phyloP scores from a whole-genome alignment of 1,140 invertebrate genomes.

The Lepidurus couesii region DNA sequence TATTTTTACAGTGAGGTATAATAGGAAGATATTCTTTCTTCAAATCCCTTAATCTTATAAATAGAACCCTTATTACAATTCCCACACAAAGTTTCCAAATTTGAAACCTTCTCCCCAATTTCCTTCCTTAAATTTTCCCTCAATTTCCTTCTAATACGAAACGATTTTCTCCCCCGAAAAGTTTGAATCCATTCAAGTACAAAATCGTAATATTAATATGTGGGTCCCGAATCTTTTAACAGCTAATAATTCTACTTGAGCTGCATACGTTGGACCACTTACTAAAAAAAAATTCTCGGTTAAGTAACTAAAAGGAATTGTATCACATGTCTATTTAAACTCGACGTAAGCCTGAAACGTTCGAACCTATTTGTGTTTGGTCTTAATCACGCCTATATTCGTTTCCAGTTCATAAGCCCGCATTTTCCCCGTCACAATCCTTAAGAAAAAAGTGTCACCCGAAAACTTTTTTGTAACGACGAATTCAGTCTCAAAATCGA shows the following conservation, averaged over 20 bases:
- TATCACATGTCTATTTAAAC: too few relatives aligned
- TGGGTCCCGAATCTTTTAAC: background rate
- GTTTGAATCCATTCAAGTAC: background rate
- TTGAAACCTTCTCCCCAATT: too few relatives aligned
- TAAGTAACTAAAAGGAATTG: too few relatives aligned
- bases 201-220: conserved; percentile 9
- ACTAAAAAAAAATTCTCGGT: too few relatives aligned
- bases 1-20: too few relatives aligned
- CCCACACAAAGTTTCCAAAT: too few relatives aligned
- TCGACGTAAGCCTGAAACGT: too few relatives aligned
- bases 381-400: conserved; percentile 1
- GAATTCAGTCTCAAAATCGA: background rate
- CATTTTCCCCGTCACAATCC: background rate
- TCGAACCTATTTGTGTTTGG: too few relatives aligned
- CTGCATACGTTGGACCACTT: too few relatives aligned
- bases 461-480: background rate
- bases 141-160: background rate
- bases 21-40: too few relatives aligned
- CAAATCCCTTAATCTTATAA: too few relatives aligned
- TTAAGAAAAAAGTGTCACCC: background rate
- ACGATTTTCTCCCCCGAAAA: background rate
- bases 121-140: background rate
- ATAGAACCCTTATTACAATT: too few relatives aligned
- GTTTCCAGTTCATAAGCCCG: background rate
- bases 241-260: background rate